A percentile compares a stretch with the other conserved stretches of the same genome.
phyloP scores from a whole-genome alignment of 2,797 vertebrate species.

The Momotus momota region DNA sequence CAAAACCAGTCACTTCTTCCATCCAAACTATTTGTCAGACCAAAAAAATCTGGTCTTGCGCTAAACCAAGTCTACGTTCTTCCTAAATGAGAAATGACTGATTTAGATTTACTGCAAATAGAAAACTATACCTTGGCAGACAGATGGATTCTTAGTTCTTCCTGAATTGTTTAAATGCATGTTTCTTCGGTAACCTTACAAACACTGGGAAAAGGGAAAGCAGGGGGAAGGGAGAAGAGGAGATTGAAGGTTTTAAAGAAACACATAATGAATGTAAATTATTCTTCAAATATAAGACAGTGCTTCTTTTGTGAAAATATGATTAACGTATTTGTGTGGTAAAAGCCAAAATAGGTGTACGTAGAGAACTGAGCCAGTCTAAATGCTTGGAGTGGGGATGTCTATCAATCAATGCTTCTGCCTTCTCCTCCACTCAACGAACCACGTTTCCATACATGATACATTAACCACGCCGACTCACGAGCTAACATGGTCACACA shows the following conservation, averaged over 20 bases:
- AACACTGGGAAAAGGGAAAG: constrained; percentile 62
- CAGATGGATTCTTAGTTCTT: constrained; percentile 57
- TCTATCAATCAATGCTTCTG: neutral
- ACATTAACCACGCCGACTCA: neutral
- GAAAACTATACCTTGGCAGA: constrained; percentile 58
- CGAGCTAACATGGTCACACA: constrained; percentile 9
- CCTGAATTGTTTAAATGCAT: constrained; percentile 68
- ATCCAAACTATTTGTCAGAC: neutral
- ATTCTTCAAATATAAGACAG: constrained; percentile 1
- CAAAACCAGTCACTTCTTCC: neutral
- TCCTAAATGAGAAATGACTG: neutral
- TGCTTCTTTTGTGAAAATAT: neutral
- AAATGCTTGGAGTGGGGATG: constrained; percentile 26
- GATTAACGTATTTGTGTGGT: neutral
- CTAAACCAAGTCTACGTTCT: neutral
- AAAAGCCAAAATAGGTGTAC: neutral
- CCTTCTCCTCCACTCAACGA: neutral
- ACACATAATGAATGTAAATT: neutral
- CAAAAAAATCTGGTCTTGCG: neutral
- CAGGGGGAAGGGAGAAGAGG: neutral
- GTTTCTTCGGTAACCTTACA: constrained; percentile 73
- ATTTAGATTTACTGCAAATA: constrained; percentile 18
- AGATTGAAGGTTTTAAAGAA: constrained; percentile 65
- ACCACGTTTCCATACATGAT: neutral
- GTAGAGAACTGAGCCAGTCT: neutral